Conservation (phyloP, 2,888 invertebrate genomes). For the Microchrysa polita region DNA sequence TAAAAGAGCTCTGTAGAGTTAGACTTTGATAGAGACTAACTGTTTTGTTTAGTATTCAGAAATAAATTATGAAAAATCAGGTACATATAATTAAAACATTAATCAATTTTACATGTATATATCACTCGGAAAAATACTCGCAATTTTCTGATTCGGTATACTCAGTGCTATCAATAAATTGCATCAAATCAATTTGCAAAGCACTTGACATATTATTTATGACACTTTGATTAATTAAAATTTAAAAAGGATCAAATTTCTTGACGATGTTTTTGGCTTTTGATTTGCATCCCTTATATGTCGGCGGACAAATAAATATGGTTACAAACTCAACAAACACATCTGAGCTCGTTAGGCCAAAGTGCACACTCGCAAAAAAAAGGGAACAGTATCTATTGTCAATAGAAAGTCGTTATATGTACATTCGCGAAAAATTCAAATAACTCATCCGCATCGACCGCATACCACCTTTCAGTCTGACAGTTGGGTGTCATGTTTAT, state of each 20-base stretch:
- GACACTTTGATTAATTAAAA: constrained; percentile 34
- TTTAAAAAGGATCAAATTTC: constrained; percentile 36
- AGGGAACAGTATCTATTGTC: constrained; percentile 24
- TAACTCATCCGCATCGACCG: constrained; percentile 43
- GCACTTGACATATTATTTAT: constrained; percentile 23
- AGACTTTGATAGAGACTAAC: too few relatives aligned
- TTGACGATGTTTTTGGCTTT: not conserved
- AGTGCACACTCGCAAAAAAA: constrained; percentile 28
- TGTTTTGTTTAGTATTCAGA: too few relatives aligned
- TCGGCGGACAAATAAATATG: not conserved
- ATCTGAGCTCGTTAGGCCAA: constrained; percentile 31
- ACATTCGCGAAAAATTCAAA: constrained; percentile 39
- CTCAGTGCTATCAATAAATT: too few relatives aligned
- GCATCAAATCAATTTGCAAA: constrained; percentile 16
- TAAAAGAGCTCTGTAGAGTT: constrained; percentile 46
- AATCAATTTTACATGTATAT: too few relatives aligned
- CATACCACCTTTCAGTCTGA: constrained; percentile 58
- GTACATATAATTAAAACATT: too few relatives aligned
- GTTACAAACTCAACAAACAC: constrained; percentile 17
- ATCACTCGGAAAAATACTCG: too few relatives aligned
- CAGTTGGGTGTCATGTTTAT: constrained; percentile 66
- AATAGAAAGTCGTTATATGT: constrained; percentile 34
- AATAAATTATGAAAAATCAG: too few relatives aligned
- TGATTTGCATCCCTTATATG: not conserved
- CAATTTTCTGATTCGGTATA: too few relatives aligned